Base-by-base conservation (phyloP, 2,113 vertebrate species). In the Cyprinodon brontotheroides region DNA sequence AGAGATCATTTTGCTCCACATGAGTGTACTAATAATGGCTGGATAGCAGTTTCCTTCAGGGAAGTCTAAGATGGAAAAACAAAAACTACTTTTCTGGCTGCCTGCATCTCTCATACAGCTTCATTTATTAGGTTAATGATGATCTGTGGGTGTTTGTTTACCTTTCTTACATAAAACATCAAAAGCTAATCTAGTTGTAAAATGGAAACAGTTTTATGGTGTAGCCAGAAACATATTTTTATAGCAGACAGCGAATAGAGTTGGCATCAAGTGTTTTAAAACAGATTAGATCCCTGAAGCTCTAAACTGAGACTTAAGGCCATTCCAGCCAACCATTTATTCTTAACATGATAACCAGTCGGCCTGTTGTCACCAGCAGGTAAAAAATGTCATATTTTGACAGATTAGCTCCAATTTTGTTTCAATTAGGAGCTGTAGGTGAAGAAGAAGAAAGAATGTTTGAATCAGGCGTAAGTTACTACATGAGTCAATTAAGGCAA, bases 1-100 rank as follows among this genome's bases (percentile, higher is more conserved):
- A 40, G 59, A 72, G 62, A 74, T 60, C 63, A 67, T 65, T 62
- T 53, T 74, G 70, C 43, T 17, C 8, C 68, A 72, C 43, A 69
- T 20, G 48, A 47, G 15, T 65, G 41, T 37, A 62, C 40, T 68
- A 78, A 72, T 61, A 83, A 75, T 50, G 37, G 57, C 17, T 48
- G 79, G 77, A 74, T 40, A 77, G 77, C 41, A 81, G 73, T 84
- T 82, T 81, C 74, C 79, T 75, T 53, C 38, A 41, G 57, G 77
- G 81, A 65, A 78, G 78, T 29, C 82, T 69, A 1, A 62, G 61
- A 72, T 48, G 38, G 37, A 0, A n/a, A 50, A 81, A 53, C 13
- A 68, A 1, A 70, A 81, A 62, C 38, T 59, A 17, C 29, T 70
- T 76, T 73, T 80, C 61, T 78, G 57, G 57, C 61, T 77, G 40